Evolutionary conservation across 2,113 vertebrate genomes (phyloP).

Genomic region (Rutilus rutilus): DNA sequence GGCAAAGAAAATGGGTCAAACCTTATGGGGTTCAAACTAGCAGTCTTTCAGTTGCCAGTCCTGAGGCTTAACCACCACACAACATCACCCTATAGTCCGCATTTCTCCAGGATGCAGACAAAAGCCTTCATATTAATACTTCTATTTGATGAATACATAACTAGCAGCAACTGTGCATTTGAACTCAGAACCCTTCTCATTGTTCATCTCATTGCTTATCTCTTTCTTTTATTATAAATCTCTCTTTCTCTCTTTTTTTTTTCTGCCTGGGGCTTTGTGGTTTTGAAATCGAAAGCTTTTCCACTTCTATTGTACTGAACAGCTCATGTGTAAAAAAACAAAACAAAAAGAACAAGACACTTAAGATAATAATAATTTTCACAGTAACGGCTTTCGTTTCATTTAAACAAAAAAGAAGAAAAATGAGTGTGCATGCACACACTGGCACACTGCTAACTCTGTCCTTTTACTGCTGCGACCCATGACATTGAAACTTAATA

Average conservation of each 20-base stretch:
- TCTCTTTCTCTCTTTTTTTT: neutral
- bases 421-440: neutral
- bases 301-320: constrained; percentile 5
- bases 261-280: neutral
- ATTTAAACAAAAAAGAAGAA: constrained; percentile 12
- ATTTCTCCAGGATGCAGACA: neutral
- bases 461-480: constrained; percentile 44
- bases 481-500: constrained; percentile 55
- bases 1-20: neutral
- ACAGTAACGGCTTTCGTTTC: neutral
- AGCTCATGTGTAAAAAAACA: neutral
- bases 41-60: neutral
- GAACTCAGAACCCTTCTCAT: neutral
- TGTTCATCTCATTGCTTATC: neutral
- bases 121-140: neutral
- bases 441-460: neutral
- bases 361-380: constrained; percentile 15
- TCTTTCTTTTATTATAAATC: neutral
- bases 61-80: neutral
- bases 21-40: neutral
- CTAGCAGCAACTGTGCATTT: neutral
- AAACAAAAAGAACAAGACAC: neutral
- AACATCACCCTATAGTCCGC: neutral
- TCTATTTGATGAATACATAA: neutral
- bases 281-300: constrained; percentile 6